Percentiles rank a stretch among this genome's conserved stretches.
Conservation (phyloP, 2,797 vertebrate species). For the Neostethus bicornis region DNA sequence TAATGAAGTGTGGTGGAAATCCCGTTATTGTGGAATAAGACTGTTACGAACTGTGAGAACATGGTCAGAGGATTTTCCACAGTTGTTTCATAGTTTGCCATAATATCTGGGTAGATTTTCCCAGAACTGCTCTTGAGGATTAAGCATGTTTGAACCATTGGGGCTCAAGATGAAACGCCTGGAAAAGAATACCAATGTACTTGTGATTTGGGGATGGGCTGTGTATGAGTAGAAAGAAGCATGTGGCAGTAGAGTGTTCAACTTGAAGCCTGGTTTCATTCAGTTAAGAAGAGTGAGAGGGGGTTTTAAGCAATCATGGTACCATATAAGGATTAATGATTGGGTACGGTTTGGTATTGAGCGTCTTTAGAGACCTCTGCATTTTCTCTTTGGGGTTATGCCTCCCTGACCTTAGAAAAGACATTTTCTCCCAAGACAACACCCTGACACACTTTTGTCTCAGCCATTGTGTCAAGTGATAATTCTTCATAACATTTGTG, state of each 20-base stretch:
- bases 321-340: conserved; percentile 24
- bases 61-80: conserved; percentile 60
- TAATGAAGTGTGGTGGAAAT: conserved; percentile 66
- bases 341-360: conserved; percentile 5
- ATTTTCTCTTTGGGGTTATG: conserved; percentile 31
- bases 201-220: conserved; percentile 38
- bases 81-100: conserved; percentile 54
- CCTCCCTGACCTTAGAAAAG: conserved; percentile 41
- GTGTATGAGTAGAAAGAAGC: conserved; percentile 30
- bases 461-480: not conserved
- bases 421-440: conserved; percentile 5
- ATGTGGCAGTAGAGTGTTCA: conserved; percentile 37
- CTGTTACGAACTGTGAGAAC: conserved; percentile 49
- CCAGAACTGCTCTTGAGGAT: conserved; percentile 54
- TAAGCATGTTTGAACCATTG: conserved; percentile 48
- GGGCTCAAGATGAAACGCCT: conserved; percentile 57
- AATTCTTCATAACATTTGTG: not conserved
- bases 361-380: conserved; percentile 22
- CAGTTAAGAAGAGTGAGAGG: conserved; percentile 6
- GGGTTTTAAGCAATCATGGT: conserved; percentile 18
- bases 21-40: conserved; percentile 70
- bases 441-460: not conserved
- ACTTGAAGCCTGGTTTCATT: conserved; percentile 39
- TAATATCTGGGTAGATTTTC: conserved; percentile 55
- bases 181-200: conserved; percentile 38